A percentile compares a stretch with the other conserved stretches of the same genome.
phyloP scores from a whole-genome alignment of 1,140 invertebrate species.

The Lepidurus couesii region DNA sequence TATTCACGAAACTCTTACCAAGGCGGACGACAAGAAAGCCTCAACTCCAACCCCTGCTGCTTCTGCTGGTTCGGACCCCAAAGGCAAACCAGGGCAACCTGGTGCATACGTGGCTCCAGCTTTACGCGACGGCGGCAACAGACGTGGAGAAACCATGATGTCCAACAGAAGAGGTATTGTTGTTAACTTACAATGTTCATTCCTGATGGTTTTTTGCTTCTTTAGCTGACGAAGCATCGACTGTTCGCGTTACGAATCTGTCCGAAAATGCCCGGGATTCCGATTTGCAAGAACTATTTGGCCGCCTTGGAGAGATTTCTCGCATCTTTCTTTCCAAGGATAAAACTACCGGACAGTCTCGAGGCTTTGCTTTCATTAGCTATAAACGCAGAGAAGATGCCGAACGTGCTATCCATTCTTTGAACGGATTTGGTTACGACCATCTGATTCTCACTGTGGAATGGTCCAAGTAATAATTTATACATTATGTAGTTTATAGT shows the following conservation, averaged over 20 bases:
- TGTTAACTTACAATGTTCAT: background rate
- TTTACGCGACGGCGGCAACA: constrained; percentile 71
- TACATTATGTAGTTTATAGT: background rate
- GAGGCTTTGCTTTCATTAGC: constrained; percentile 95
- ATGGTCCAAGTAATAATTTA: constrained; percentile 76
- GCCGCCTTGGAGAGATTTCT: constrained; percentile 78
- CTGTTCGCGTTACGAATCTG: constrained; percentile 94
- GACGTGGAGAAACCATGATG: constrained; percentile 65
- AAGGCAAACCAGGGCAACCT: constrained; percentile 37
- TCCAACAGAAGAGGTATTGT: constrained; percentile 51
- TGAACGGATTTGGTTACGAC: constrained; percentile 96
- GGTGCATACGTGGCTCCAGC: constrained; percentile 70
- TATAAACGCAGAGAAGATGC: constrained; percentile 86
- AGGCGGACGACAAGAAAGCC: constrained; percentile 40
- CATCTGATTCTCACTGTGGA: constrained; percentile 97
- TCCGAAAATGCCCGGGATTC: constrained; percentile 92
- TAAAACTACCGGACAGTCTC: constrained; percentile 66
- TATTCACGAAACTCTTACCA: constrained; percentile 51
- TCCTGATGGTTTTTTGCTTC: background rate
- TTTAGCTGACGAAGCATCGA: constrained; percentile 43
- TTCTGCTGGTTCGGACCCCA: constrained; percentile 37
- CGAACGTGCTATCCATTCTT: constrained; percentile 75
- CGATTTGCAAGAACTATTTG: constrained; percentile 93
- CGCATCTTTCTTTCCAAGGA: constrained; percentile 60
- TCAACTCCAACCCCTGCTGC: constrained; percentile 30